A percentile compares a stretch with the other conserved stretches of the same genome.
Evolutionary conservation across 2,888 invertebrate species (phyloP).

Genomic region (Flexamia atlantica): DNA sequence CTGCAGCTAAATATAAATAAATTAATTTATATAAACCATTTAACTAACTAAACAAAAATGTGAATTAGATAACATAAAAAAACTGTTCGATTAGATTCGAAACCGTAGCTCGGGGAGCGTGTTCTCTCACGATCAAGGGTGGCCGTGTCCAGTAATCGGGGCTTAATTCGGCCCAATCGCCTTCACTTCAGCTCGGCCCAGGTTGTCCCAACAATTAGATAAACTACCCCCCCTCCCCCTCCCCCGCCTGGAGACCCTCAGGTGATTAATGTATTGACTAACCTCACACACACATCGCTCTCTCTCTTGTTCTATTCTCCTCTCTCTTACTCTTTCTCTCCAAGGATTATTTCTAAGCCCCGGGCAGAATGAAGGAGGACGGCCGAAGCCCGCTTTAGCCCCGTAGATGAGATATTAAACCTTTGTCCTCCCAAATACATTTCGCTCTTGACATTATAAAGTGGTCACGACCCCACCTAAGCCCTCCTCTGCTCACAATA

Average conservation of each 20-base stretch:
- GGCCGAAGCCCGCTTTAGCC: conserved; percentile 48
- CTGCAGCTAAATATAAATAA: no score
- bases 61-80: no score
- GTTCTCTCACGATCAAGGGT: not conserved
- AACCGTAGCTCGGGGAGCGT: no score
- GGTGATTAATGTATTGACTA: conserved; percentile 54
- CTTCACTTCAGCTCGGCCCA: conserved; percentile 1
- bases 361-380: conserved; percentile 44
- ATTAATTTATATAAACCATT: no score
- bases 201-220: conserved; percentile 65
- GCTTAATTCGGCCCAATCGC: conserved; percentile 61
- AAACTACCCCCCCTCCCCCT: conserved; percentile 62
- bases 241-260: conserved; percentile 34
- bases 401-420: conserved; percentile 59
- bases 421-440: conserved; percentile 55
- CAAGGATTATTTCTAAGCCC: conserved; percentile 55
- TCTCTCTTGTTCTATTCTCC: not conserved
- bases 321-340: not conserved
- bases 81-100: no score
- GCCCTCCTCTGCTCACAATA: conserved; percentile 4
- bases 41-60: no score
- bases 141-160: conserved; percentile 52
- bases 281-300: conserved; percentile 17
- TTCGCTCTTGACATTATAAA: conserved; percentile 54
- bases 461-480: conserved; percentile 3